Percentiles rank a stretch among this genome's conserved stretches.
Conservation (phyloP, 2,113 vertebrate species). For the Phaethon lepturus region DNA sequence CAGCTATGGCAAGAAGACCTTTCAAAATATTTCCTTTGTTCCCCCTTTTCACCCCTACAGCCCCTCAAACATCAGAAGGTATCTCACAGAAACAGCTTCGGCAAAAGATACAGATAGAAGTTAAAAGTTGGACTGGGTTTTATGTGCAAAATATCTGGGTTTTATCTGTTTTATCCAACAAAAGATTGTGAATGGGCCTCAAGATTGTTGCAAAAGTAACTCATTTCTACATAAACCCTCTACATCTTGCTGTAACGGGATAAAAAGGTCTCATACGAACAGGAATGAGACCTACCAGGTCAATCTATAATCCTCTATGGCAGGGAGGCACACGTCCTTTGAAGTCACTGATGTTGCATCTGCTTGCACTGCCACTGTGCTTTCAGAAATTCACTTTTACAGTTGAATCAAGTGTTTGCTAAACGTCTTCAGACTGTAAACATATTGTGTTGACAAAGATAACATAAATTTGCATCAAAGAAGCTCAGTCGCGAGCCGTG, state of each 20-base stretch:
- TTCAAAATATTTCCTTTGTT: neutral
- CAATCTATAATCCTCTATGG: neutral
- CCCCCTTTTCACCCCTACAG: neutral
- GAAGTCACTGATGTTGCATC: neutral
- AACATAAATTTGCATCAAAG: conserved; percentile 11
- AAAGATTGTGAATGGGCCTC: neutral
- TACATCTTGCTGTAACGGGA: neutral
- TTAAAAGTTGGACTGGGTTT: neutral
- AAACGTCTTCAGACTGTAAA: neutral
- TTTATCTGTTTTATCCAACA: neutral
- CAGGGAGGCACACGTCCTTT: fast-evolving
- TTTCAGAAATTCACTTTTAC: neutral
- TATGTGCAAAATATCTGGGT: neutral
- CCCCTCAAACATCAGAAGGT: neutral
- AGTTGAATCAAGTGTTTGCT: neutral
- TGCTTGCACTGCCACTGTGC: neutral
- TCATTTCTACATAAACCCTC: neutral
- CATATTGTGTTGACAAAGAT: neutral
- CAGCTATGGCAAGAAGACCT: neutral
- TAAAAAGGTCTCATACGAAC: neutral
- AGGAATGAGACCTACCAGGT: neutral
- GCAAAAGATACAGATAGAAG: neutral
- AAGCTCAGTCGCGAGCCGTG: neutral
- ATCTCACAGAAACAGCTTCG: neutral
- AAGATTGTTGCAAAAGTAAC: neutral